These are phyloP conservation scores for Euwallacea fornicatus DNA, from an alignment of 1,140 invertebrate species.

Conservation along the genomic window DNA sequence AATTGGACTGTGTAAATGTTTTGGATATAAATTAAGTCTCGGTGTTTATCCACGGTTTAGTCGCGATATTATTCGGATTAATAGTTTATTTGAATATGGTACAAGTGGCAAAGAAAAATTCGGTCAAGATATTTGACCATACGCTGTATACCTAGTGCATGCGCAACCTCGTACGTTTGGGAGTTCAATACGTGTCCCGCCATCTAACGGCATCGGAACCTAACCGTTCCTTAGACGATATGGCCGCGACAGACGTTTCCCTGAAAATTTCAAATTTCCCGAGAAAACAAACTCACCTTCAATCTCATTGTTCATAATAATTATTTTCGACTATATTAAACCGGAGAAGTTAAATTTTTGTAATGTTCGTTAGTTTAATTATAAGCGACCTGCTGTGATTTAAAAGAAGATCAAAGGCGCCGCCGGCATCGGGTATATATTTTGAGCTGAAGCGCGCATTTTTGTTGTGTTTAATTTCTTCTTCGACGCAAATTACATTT, in stretches of 20 bases:
- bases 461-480: conserved; percentile 28
- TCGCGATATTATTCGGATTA: conserved; percentile 3
- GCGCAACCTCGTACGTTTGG: not conserved
- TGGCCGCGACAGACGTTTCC: too few species aligned
- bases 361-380: conserved; percentile 37
- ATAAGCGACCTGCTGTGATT: conserved; percentile 28
- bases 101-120: not conserved
- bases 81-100: not conserved
- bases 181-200: not conserved
- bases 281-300: too few species aligned
- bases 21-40: conserved; percentile 18
- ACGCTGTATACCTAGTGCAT: not conserved
- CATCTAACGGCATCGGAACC: not conserved
- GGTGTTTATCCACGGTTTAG: conserved; percentile 6
- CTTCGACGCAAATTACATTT: conserved; percentile 19
- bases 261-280: too few species aligned
- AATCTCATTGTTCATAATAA: too few species aligned
- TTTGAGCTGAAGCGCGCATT: conserved; percentile 26
- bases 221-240: too few species aligned
- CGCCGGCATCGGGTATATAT: conserved; percentile 12
- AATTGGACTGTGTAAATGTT: conserved; percentile 25
- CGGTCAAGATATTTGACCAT: not conserved
- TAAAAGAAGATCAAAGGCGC: conserved; percentile 30
- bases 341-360: conserved; percentile 32
- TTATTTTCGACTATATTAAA: not conserved